Base-by-base conservation (phyloP, 2,888 invertebrate genomes). In the Plutella xylostella region DNA sequence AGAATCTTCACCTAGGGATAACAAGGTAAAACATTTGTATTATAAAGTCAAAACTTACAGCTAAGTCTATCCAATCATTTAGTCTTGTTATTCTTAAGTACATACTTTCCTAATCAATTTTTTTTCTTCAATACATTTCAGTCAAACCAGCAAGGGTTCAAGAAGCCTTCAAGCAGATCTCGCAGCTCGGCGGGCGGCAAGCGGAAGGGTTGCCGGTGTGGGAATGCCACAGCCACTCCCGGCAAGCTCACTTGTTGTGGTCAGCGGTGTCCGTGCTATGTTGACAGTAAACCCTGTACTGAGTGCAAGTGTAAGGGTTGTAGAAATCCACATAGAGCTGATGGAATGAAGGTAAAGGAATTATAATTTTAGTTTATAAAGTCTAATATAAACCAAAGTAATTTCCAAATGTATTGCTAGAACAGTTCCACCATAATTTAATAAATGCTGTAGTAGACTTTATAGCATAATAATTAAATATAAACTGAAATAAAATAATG, bases 251-350 rank as follows among this genome's bases (percentile, higher is more conserved):
- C 96, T 0, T 97, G 97, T 65, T 95, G 96, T 63, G 96, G 96
- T 0, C 96, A 96, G 67, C 84, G 97, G 50, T 97, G 97, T 77
- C 95, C 96, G 0, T 97, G 97, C 73, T 97, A 97, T 72, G 94
- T 94, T 4, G 93, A 93, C 53, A 92, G 93, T 54, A 93, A 93
- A 68, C 92, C 94, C 0, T 97, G 97, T 65, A 86, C 91, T 5
- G 93, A 93, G 58, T 97, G 97, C 75, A 91, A 92, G 68, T 97
- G 97, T 75, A 88, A 93, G 63, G 96, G 96, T 1, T 97, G 97
- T 69, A 86, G 96, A 57, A 97, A 97, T 85, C 96, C 97, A 2
- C 93, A 94, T 61, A 87, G 90, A 52, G 88, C 92, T 42, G 92
- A 92, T 68, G 93, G 92, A 45, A 88, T 91, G 59, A 93, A 93